A percentile compares a stretch with the other conserved stretches of the same genome.
Conservation (phyloP, 2,888 invertebrate species). For the Cerceris ruficornis region DNA sequence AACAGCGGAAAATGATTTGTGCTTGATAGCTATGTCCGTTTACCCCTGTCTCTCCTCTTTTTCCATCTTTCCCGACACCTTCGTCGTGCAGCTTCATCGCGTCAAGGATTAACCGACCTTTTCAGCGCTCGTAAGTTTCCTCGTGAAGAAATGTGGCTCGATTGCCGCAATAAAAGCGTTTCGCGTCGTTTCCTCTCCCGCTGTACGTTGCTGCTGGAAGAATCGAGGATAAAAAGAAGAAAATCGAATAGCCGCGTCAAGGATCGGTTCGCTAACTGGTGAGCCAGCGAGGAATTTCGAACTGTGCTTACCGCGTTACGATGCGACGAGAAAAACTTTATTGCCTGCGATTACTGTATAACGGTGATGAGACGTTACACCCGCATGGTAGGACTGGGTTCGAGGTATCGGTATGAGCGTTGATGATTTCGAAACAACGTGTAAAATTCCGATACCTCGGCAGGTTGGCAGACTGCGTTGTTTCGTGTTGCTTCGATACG, state of each 20-base stretch:
- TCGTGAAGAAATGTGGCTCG: constrained; percentile 56
- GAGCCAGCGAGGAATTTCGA: constrained; percentile 49
- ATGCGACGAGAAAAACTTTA: constrained; percentile 50
- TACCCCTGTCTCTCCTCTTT: neutral
- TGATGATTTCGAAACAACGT: too few species aligned
- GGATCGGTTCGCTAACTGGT: constrained; percentile 42
- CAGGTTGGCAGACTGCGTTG: too few species aligned
- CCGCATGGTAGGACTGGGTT: neutral
- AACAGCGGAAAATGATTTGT: constrained; percentile 63
- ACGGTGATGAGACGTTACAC: constrained; percentile 5
- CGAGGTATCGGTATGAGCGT: too few species aligned
- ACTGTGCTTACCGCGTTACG: constrained; percentile 43
- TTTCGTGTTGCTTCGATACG: too few species aligned
- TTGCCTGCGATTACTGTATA: constrained; percentile 23
- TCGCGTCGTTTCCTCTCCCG: constrained; percentile 58
- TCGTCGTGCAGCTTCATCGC: constrained; percentile 34
- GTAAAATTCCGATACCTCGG: too few species aligned
- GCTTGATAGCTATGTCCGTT: constrained; percentile 17
- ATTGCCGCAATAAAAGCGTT: constrained; percentile 65
- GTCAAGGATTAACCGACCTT: constrained; percentile 32
- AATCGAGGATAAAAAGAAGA: constrained; percentile 33
- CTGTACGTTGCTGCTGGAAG: too few species aligned
- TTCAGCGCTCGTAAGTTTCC: constrained; percentile 45
- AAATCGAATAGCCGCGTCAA: constrained; percentile 52
- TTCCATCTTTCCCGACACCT: neutral